These are phyloP conservation scores for Neomicropteryx cornuta DNA, from an alignment of 1,140 invertebrate genomes.

Conservation along the genomic window DNA sequence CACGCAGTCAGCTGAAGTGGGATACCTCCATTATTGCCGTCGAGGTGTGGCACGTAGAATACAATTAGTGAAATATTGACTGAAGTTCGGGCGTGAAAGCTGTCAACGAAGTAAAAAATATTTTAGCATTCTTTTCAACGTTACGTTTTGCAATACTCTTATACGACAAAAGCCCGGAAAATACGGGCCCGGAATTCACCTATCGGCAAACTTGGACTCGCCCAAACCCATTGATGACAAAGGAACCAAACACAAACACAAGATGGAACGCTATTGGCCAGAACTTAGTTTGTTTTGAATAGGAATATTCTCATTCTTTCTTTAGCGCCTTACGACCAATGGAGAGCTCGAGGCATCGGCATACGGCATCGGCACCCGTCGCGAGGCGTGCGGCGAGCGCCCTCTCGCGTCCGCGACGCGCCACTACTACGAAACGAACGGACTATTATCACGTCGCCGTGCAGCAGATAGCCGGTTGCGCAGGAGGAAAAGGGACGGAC, in stretches of 20 bases:
- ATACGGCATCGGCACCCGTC: too few species aligned
- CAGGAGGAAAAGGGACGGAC: too few species aligned
- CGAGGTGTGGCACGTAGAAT: slow-evolving; percentile 25
- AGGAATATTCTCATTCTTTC: slow-evolving; percentile 11
- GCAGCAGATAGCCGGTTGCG: too few species aligned
- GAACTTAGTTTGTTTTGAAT: slow-evolving; percentile 16
- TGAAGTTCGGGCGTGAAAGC: background rate
- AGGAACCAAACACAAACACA: slow-evolving; percentile 42
- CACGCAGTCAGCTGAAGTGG: slow-evolving; percentile 47
- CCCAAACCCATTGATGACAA: slow-evolving; percentile 46
- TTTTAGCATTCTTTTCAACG: slow-evolving; percentile 14
- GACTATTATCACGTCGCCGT: too few species aligned
- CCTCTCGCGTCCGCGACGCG: too few species aligned
- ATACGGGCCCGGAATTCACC: slow-evolving; percentile 6
- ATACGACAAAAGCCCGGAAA: slow-evolving; percentile 5
- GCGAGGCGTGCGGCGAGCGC: slow-evolving; percentile 10
- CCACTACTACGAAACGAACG: too few species aligned
- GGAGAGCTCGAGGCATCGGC: too few species aligned
- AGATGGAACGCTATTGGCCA: slow-evolving; percentile 38
- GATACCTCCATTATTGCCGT: slow-evolving; percentile 33
- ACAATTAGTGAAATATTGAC: background rate
- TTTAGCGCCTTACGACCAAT: slow-evolving; percentile 8
- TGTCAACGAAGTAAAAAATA: background rate
- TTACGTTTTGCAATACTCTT: slow-evolving; percentile 13
- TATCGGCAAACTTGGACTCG: slow-evolving; percentile 29